Base-by-base conservation (phyloP, 2,888 invertebrate species). In the Synergus gifuensis region DNA sequence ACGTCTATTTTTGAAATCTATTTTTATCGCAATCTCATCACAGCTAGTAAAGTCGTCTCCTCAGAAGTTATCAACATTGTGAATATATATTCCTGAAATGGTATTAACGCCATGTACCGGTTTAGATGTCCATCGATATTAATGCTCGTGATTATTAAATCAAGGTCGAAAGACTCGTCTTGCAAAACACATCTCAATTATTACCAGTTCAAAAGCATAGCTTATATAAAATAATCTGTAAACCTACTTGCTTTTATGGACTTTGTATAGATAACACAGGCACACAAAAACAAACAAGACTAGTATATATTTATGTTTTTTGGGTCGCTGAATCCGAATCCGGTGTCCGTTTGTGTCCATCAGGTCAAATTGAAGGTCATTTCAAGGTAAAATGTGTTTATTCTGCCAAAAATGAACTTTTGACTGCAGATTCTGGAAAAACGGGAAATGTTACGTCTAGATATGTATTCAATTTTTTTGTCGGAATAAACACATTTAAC, bases 111-210 rank as follows among this genome's bases (percentile, higher is more conserved):
- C 66, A 66, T 11, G 12, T 66, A 66, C 66, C 66, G 66, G 66
- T 66, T 66, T 66, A 44, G 44, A 66, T 66, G 66, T 44, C 40
- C 42, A 66, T 66, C 66, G 66, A 44, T 44, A 66, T 66, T 44
- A 66, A 66, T 44, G n/a, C 66, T 44, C n/a, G 12, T 42, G 44
- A 66, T 44, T 44, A 66, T 66, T 18, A 22, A 66, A 66, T 66
- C 66, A 66, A 66, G 44, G 66, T 44, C 18, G 42, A 18, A 66
- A 18, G 2, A 66, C 66, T 44, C 22, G 11, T 66, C 66, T 66
- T 44, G 18, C 66, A 44, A 66, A 40, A 40, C 42, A 66, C 66
- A 66, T 66, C 66, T 44, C 66, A 44, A 66, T 44, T 66, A 66
- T 18, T 28, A 3, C 3, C 44, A n/a, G 16, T 16, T 49, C 5